Evolutionary conservation across 1,140 invertebrate species (phyloP), one percentile per base, ranked within the genome.

Genomic region (Cephus cinctus): DNA sequence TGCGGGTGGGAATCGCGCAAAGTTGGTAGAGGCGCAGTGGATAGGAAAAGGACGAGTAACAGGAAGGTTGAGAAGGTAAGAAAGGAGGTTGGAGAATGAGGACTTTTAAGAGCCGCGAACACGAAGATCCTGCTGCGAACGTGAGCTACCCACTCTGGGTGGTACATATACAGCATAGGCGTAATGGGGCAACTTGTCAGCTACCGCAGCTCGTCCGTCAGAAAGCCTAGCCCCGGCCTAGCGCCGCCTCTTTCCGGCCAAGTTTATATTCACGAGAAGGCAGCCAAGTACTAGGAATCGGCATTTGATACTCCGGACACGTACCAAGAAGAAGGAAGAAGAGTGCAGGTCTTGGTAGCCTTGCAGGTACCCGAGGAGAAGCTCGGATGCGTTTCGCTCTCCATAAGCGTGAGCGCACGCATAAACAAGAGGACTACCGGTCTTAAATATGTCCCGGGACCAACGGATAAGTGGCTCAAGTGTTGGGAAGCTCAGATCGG

Each of bases 141-240:
- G 54, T 58, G 61, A 63, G 57, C 56, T 61, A 57, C 54, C 49
- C 51, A 52, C 61, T 51, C 50, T 65, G 65, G 65, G 65, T 68
- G 65, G 65, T 54, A 53, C 52, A 63, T 56, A 66, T 53, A 50
- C 46, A 38, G 62, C 52, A 65, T 55, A 57, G 55, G 54, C 60
- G 60, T 66, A 68, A 68, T 67, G 57, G 65, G 62, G 63, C 65
- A 67, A 68, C 63, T 68, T 68, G 63, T 68, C 65, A 63, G 65
- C 65, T 67, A 67, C 65, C 55, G 62, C 58, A 55, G 57, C 58
- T 69, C 61, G 58, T 68, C 56, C 57, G 56, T 66, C 65, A 66
- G 57, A 48, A 56, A 56, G 47, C 5, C 23, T 27, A n/a, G 31
- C 18, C 32, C 32, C 38, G 47, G 43, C 16, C 36, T 39, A 47